Percentiles rank a stretch among this genome's conserved stretches.
phyloP scores from a whole-genome alignment of 2,113 vertebrate species.

The Oostethus manadensis region DNA sequence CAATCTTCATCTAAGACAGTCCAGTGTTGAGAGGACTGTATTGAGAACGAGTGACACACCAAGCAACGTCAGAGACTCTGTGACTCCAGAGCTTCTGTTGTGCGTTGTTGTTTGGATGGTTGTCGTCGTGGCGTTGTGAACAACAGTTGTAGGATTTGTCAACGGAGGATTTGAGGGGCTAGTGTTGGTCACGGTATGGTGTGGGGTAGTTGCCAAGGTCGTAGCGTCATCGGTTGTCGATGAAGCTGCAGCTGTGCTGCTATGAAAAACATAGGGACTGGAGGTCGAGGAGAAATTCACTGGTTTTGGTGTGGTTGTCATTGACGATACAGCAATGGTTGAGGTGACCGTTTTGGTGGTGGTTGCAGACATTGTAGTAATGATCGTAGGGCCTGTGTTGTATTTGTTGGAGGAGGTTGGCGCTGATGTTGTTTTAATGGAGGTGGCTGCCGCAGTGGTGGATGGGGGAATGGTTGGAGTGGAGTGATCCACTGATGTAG shows the following conservation, averaged over 20 bases:
- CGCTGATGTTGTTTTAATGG: too few species aligned
- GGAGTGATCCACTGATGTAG: too few species aligned
- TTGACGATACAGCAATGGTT: background rate
- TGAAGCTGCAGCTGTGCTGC: background rate
- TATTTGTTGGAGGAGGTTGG: too few species aligned
- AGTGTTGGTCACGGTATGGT: too few species aligned
- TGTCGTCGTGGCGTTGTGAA: background rate
- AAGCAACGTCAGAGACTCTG: constrained; percentile 19
- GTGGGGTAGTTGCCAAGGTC: background rate
- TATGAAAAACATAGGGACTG: too few species aligned
- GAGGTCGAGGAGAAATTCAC: background rate
- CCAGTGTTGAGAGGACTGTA: background rate
- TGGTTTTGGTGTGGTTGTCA: background rate
- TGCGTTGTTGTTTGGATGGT: rapidly evolving
- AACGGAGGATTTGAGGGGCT: too few species aligned
- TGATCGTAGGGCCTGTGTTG: background rate
- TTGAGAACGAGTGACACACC: constrained; percentile 11
- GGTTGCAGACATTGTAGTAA: rapidly evolving
- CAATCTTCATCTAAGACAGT: background rate
- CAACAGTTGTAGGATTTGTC: background rate
- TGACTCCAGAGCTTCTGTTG: constrained; percentile 5
- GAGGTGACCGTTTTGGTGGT: background rate
- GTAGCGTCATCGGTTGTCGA: background rate
- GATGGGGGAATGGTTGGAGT: too few species aligned
- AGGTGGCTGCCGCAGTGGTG: background rate